A percentile compares a stretch with the other conserved stretches of the same genome.
Evolutionary conservation across 2,113 vertebrate genomes (phyloP).

Genomic region (Leucosticte australis): DNA sequence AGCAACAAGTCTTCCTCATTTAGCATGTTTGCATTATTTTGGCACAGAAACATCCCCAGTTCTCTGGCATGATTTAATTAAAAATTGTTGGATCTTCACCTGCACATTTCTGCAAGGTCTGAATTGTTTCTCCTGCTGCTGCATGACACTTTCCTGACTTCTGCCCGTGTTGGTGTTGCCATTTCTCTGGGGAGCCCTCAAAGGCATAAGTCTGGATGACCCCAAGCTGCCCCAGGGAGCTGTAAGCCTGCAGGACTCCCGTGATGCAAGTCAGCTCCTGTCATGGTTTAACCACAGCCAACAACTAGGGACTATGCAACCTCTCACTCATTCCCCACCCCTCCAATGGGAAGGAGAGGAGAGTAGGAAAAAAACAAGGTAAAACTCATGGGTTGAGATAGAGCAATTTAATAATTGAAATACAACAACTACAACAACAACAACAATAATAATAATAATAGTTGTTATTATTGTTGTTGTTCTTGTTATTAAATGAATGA

Average conservation of each 20-base stretch:
- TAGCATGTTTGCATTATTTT: background rate
- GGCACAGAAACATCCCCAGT: background rate
- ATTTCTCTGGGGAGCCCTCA: background rate
- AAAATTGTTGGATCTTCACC: background rate
- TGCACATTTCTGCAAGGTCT: background rate
- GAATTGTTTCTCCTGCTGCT: background rate
- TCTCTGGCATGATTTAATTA: background rate
- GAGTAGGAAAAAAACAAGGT: background rate
- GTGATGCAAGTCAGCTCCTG: background rate
- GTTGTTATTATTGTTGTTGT: too few relatives aligned
- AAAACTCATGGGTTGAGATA: background rate
- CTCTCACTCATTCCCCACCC: background rate
- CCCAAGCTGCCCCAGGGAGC: background rate
- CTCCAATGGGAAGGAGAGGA: background rate
- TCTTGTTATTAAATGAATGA: too few relatives aligned
- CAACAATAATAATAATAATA: background rate
- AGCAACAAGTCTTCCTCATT: background rate
- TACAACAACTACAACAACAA: background rate
- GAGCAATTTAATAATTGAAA: background rate
- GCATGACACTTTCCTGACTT: background rate
- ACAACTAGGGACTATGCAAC: background rate
- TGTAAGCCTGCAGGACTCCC: background rate
- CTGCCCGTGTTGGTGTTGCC: background rate
- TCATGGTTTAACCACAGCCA: background rate
- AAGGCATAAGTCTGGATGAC: background rate